These are phyloP conservation scores for Larimichthys polyactis DNA, from an alignment of 2,113 vertebrate genomes.

Conservation along the genomic window DNA sequence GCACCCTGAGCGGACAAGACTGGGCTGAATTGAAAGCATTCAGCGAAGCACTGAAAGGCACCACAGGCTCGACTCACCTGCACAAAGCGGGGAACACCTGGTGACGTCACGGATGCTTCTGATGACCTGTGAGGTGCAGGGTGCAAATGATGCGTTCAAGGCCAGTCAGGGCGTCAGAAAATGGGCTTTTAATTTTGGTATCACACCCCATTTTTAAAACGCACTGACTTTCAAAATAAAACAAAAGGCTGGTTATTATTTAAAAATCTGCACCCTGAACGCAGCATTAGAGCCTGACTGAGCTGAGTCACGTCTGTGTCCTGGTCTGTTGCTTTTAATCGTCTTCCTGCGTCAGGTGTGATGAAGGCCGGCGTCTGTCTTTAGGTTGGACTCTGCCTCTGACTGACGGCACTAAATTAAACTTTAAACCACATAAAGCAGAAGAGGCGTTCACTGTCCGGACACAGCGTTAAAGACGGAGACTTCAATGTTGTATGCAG, in stretches of 20 bases:
- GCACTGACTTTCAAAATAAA: too few species aligned
- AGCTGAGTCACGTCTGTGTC: not conserved
- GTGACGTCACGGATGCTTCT: too few species aligned
- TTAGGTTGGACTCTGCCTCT: not conserved
- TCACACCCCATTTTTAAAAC: not conserved
- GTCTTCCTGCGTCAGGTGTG: constrained; percentile 49
- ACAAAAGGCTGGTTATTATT: not conserved
- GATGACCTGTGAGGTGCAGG: not conserved
- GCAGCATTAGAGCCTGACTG: constrained; percentile 5
- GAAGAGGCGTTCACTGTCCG: not conserved
- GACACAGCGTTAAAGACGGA: too few species aligned
- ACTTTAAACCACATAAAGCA: not conserved
- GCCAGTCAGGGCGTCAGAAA: not conserved
- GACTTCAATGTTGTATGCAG: too few species aligned
- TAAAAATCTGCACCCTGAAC: constrained; percentile 21
- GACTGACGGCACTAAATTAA: constrained; percentile 6
- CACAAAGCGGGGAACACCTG: not conserved
- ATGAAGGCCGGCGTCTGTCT: not conserved
- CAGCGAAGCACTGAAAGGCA: too few species aligned
- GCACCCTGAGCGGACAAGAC: not conserved
- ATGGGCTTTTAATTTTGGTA: too few species aligned
- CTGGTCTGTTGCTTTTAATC: not conserved
- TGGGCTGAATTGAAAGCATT: not conserved
- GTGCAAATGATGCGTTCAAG: constrained; percentile 26
- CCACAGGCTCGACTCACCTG: too few species aligned